Evolutionary conservation across 2,797 vertebrate genomes (phyloP), one percentile per base, ranked within the genome.

Genomic region (Notolabrus celidotus): DNA sequence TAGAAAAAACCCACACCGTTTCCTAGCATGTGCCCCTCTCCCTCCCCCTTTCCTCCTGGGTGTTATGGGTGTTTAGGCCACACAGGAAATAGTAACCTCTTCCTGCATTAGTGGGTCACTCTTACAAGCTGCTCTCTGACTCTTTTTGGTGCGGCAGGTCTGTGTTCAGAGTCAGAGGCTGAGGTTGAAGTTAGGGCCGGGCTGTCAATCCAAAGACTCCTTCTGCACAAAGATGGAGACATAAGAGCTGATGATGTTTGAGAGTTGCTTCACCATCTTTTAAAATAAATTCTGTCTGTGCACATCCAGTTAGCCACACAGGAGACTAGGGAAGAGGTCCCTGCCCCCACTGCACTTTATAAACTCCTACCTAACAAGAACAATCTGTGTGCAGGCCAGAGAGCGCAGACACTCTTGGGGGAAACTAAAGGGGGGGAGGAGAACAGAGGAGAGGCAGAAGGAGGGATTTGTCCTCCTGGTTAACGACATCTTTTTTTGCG

Each of bases 321-420:
- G 70, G 74, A 80, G 85, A 66, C 34, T 31, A 46, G 45, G 68
- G 42, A 65, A 64, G 59, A 73, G 55, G 77, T 70, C 89, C 88
- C 89, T 84, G 79, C 88, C 89, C 89, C 89, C 90, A 89, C 88
- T 65, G 90, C 93, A 90, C 92, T 85, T 82, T 80, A 92, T 91
- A 90, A 94, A 90, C 83, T 85, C 20, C 83, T 88, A 89, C 86
- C 85, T 96, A 97, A 98, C 95, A 91, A 96, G 95, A 97, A 96
- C 96, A 96, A 96, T 96, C 96, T 97, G 97, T 92, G 89, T 87
- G 74, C 66, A 86, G 84, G 74, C 77, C 54, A 1, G 56, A 72
- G 67, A 79, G 36, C 89, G 23, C 88, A 86, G 82, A 86, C 80
- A 63, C 77, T 81, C 76, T 74, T 9, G 31, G 64, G 71, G 73